phyloP scores from a whole-genome alignment of 2,113 vertebrate genomes.

The Uria aalge region DNA sequence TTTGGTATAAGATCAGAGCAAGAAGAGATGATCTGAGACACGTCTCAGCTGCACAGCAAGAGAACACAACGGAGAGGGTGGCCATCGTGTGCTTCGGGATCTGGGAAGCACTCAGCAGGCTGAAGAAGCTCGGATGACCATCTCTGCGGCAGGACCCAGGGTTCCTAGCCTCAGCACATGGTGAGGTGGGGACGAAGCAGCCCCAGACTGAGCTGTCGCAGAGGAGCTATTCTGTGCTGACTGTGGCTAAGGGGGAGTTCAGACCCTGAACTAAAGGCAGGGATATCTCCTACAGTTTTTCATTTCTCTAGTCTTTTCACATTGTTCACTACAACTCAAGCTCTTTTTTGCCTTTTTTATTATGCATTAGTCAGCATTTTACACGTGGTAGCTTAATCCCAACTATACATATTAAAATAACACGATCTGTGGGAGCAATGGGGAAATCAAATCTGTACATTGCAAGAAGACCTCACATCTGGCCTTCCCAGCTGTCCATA shows the following conservation, averaged over 20 bases:
- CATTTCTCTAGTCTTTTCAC: background rate
- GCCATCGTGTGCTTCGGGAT: fast-evolving
- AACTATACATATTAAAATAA: background rate
- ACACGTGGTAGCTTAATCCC: background rate
- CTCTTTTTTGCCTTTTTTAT: background rate
- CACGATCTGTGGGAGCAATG: background rate
- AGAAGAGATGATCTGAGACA: background rate
- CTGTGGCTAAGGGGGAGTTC: background rate
- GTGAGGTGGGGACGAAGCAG: background rate
- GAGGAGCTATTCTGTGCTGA: background rate
- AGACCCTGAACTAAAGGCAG: background rate
- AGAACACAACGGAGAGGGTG: background rate
- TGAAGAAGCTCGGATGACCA: background rate
- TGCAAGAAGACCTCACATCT: background rate
- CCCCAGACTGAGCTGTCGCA: fast-evolving
- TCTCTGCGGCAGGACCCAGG: background rate
- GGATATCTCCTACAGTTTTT: background rate
- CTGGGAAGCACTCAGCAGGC: background rate
- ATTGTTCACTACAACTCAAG: background rate
- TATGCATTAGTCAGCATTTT: background rate
- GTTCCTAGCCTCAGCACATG: too few species aligned
- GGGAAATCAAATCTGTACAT: background rate
- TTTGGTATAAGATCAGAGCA: constrained; percentile 2
- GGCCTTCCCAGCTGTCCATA: background rate
- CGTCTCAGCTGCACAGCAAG: background rate